Percentiles rank a stretch among this genome's conserved stretches.
Evolutionary conservation across 2,888 invertebrate species (phyloP).

Genomic region (Lochmaea crataegi): DNA sequence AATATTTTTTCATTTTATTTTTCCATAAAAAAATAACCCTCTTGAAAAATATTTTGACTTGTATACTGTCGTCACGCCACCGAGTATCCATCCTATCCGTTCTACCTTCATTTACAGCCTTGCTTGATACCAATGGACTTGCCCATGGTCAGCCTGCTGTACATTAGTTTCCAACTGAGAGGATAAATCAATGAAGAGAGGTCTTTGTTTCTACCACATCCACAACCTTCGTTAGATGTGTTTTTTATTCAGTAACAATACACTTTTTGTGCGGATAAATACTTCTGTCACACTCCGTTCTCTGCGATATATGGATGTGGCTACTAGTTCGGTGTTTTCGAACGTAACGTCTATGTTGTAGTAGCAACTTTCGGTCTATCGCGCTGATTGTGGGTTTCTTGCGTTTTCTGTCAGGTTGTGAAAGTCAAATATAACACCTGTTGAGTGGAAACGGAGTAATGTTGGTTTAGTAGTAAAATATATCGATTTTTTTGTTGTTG

Average conservation of each 20-base stretch:
- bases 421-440: neutral
- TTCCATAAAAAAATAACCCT: too few species aligned
- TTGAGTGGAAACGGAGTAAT: neutral
- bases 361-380: neutral
- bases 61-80: neutral
- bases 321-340: neutral
- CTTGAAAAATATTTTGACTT: neutral
- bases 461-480: neutral
- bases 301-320: neutral
- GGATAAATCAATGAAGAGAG: constrained; percentile 60
- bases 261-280: constrained; percentile 10
- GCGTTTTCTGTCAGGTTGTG: neutral
- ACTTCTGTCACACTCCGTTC: neutral
- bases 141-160: constrained; percentile 25
- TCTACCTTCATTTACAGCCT: constrained; percentile 27
- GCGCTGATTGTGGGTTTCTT: neutral
- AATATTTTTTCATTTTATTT: too few species aligned
- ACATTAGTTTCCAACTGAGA: constrained; percentile 62
- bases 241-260: constrained; percentile 6
- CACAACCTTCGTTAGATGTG: constrained; percentile 39
- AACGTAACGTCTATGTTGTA: neutral
- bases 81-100: constrained; percentile 12
- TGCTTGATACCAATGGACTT: constrained; percentile 31
- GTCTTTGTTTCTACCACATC: constrained; percentile 51
- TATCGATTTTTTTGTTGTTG: neutral